Base-by-base conservation (phyloP, 2,888 invertebrate species). In the Desoria tigrina region DNA sequence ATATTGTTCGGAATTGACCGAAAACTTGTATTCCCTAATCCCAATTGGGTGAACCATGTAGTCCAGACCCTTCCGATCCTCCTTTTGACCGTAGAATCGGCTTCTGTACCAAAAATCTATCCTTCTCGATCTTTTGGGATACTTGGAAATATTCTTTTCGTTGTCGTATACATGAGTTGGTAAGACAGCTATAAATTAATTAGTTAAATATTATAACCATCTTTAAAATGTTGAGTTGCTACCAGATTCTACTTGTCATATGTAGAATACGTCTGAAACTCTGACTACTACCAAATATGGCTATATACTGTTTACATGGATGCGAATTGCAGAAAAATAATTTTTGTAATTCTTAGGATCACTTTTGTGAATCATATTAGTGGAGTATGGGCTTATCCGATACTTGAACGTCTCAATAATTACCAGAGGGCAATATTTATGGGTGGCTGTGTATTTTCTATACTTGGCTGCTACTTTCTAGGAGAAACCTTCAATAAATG, bases 371-470 rank as follows among this genome's bases (percentile, higher is more conserved):
- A 88, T 78, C 84, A 84, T 71, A 85, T 85, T 72, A 87, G 88
- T 27, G 90, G 90, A 49, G 82, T 88, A 72, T 96, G 96, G 96
- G 94, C 94, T 0, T 97, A 97, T 79, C 95, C 95, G 0, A 85
- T 97, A 53, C 83, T 96, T 72, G 86, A 87, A 66, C 88, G 92
- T 1, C 81, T 97, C 51, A 86, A 87, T 77, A 82, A 87, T 79
- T 88, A 89, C 16, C 79, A 88, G 72, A 85, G 92, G 78, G 83
- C 88, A 61, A 79, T 86, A 11, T 94, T 95, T 81, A 89, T 93
- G 78, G 76, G 76, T 9, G 74, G 67, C 4, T 77, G 76, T 6
- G 76, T 77, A 16, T 75, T 84, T 11, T 83, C 84, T 14, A 84
- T 88, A 68, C 81, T 90, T 55, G 81, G 81, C 2, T 83, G 90